These are phyloP conservation scores for Brassicogethes aeneus DNA, from an alignment of 2,888 invertebrate genomes.

Conservation along the genomic window DNA sequence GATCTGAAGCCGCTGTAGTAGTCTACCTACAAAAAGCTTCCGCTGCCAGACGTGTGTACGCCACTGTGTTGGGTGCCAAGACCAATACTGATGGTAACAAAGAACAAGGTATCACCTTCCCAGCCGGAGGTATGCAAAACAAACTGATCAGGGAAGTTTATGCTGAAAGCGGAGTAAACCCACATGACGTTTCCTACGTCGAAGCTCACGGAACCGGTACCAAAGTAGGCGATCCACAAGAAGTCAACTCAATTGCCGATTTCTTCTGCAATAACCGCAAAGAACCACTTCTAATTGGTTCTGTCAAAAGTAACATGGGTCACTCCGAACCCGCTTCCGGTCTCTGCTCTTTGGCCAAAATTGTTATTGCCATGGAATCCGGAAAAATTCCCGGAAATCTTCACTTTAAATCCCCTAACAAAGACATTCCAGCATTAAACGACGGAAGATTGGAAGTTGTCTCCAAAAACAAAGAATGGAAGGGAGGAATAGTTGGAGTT, in stretches of 20 bases:
- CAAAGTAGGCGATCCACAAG: slow-evolving; percentile 96
- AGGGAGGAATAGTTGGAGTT: slow-evolving; percentile 84
- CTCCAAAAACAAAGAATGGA: slow-evolving; percentile 70
- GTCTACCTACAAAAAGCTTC: slow-evolving; percentile 73
- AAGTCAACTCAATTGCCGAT: slow-evolving; percentile 89
- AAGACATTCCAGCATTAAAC: slow-evolving; percentile 79
- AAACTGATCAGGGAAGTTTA: slow-evolving; percentile 80
- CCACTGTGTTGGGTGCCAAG: slow-evolving; percentile 78
- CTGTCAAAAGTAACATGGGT: slow-evolving; percentile 98
- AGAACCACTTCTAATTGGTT: slow-evolving; percentile 81
- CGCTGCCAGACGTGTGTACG: slow-evolving; percentile 72
- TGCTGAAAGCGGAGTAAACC: slow-evolving; percentile 70
- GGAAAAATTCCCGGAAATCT: slow-evolving; percentile 86
- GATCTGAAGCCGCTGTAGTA: slow-evolving; percentile 80
- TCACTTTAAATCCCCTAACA: slow-evolving; percentile 80
- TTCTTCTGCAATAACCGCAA: slow-evolving; percentile 78
- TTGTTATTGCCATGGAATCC: slow-evolving; percentile 86
- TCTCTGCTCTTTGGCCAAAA: slow-evolving; percentile 82
- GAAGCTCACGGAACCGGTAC: slow-evolving; percentile 99
- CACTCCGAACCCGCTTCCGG: slow-evolving; percentile 94
- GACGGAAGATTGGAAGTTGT: slow-evolving; percentile 92
- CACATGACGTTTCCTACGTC: slow-evolving; percentile 77
- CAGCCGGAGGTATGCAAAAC: slow-evolving; percentile 72
- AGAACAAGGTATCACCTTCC: slow-evolving; percentile 70
- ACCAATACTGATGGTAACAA: slow-evolving; percentile 92